Base-by-base conservation (phyloP, 1,140 invertebrate species). In the Neodiprion fabricii region DNA sequence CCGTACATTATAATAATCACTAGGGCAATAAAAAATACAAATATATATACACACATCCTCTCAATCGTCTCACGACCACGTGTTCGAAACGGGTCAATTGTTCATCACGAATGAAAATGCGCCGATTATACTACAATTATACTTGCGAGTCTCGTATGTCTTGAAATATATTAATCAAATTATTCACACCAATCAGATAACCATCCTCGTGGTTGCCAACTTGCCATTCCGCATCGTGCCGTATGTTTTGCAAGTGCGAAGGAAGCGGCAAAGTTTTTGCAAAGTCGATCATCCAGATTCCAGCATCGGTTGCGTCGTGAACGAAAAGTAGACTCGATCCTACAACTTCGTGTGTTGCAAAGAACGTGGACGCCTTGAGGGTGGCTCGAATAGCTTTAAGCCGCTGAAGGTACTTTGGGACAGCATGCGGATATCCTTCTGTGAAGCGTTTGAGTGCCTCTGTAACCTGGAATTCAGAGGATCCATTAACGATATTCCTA, bases 181-280 rank as follows among this genome's bases (percentile, higher is more conserved):
- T 98, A 83, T 98, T 95, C 11, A 99, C 90, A 61, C 98, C 98
- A 77, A 96, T 95, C 71, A 99, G 90, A 87, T 99, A 99, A 48
- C 98, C 98, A 85, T 99, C 98, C 90, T 99, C 98, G 83, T 99
- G 97, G 86, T 98, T 99, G n/a, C 97, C 98, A 49, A 98, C 95
- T 78, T 94, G 92, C 98, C 98, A 99, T 65, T 92, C 91, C 9
- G 91, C 91, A 72, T 93, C 91, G 85, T 99, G 98, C 75, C 92
- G 91, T 73, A 99, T 95, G 67, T 86, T 88, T 3, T 78, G 82
- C 67, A 95, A 84, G 72, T 93, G 90, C 1, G 92, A 90, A 2
- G 96, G 96, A 68, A 99, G 88, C 14, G 92, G 92, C 69, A 96
- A 91, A 2, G 97, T 98, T 88, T 99, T 99, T 9, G 97, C 98